Percentiles rank a stretch among this genome's conserved stretches.
phyloP scores from a whole-genome alignment of 2,113 vertebrate species.

The Alethe diademata region DNA sequence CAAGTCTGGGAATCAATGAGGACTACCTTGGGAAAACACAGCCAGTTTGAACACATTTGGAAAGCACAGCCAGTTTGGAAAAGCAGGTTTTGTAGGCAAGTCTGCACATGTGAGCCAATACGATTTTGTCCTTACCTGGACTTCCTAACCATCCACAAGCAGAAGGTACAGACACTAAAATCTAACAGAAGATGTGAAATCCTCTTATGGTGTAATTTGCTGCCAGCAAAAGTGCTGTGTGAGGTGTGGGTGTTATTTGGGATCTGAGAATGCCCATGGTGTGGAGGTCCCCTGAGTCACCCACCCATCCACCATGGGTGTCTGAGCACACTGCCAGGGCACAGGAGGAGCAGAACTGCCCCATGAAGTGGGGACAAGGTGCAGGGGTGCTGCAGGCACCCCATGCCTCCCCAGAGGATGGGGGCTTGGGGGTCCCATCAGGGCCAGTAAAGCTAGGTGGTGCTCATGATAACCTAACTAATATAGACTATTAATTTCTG shows the following conservation, averaged over 20 bases:
- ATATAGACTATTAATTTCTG: neutral
- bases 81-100: neutral
- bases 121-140: neutral
- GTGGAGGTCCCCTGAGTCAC: neutral
- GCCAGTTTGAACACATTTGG: neutral
- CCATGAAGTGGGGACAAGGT: rapidly evolving
- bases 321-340: neutral
- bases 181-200: neutral
- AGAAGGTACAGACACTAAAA: neutral
- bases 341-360: neutral
- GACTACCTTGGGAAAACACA: rapidly evolving
- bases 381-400: neutral
- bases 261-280: neutral
- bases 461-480: neutral
- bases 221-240: neutral
- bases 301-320: neutral
- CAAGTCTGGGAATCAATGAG: neutral
- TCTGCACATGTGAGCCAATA: neutral
- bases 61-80: neutral
- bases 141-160: neutral
- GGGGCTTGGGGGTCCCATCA: neutral
- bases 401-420: rapidly evolving
- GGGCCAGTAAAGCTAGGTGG: neutral
- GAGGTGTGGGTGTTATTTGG: neutral
- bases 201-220: neutral